Evolutionary conservation across 2,113 vertebrate species (phyloP).

Genomic region (Tychaedon coryphoeus): DNA sequence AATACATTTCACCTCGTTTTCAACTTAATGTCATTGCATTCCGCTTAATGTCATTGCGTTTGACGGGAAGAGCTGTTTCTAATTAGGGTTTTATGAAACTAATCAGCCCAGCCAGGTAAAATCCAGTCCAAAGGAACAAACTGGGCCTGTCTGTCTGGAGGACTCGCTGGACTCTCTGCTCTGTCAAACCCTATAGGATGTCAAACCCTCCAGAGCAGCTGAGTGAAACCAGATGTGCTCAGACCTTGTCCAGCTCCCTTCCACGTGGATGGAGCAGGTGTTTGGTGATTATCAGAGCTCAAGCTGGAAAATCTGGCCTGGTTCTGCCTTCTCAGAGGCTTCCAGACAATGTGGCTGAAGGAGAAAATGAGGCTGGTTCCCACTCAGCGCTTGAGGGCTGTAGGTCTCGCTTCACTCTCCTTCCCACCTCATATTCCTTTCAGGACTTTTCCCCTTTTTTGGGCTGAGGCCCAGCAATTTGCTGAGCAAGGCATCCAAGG

Average conservation of each 20-base stretch:
- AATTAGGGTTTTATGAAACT: neutral
- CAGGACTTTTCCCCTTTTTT: neutral
- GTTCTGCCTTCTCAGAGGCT: neutral
- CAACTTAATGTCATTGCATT: neutral
- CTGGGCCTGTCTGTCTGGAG: neutral
- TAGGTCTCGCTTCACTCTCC: neutral
- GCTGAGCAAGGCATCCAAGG: neutral
- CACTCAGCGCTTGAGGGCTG: neutral
- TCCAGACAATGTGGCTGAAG: neutral
- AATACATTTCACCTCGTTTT: neutral
- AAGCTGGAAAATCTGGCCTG: neutral
- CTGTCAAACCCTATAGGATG: slow-evolving; percentile 18
- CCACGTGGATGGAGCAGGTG: neutral
- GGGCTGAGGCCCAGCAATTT: slow-evolving; percentile 9
- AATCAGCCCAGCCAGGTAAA: slow-evolving; percentile 32
- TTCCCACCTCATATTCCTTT: neutral
- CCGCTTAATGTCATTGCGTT: neutral
- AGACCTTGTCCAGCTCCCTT: neutral
- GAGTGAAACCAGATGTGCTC: slow-evolving; percentile 43
- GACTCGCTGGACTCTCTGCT: neutral
- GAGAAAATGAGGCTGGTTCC: neutral
- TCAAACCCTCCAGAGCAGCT: neutral
- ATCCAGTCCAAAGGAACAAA: neutral
- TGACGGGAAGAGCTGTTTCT: neutral
- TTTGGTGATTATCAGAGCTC: neutral